These are phyloP conservation scores for Myotis findleyi DNA, from an alignment of 2,797 vertebrate species.

Conservation along the genomic window DNA sequence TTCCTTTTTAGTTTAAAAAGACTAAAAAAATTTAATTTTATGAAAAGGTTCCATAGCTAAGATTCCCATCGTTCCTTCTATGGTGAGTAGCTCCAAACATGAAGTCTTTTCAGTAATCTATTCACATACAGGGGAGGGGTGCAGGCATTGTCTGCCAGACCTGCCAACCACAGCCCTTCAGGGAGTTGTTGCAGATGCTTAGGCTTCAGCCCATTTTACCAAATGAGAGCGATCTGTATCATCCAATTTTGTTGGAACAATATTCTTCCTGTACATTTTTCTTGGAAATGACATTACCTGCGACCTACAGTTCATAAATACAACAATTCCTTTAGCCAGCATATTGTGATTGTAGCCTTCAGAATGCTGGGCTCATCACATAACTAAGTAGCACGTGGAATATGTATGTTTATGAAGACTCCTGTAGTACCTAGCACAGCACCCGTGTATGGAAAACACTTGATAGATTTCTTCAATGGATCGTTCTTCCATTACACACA, in stretches of 20 bases:
- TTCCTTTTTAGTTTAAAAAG: neutral
- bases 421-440: neutral
- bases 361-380: neutral
- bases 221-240: neutral
- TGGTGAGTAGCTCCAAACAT: neutral
- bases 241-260: neutral
- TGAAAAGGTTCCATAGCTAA: neutral
- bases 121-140: neutral
- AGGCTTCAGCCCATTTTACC: neutral
- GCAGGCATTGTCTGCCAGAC: fast-evolving
- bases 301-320: neutral
- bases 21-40: neutral
- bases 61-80: neutral
- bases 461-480: neutral
- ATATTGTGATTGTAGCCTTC: neutral
- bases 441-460: neutral
- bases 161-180: neutral
- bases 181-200: neutral
- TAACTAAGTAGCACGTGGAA: neutral
- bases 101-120: neutral
- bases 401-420: neutral
- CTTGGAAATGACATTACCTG: neutral
- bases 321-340: neutral
- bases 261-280: neutral
- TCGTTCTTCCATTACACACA: neutral